Evolutionary conservation across 2,888 invertebrate species (phyloP), one percentile per base, ranked within the genome.

Genomic region (Petrolisthes cinctipes): DNA sequence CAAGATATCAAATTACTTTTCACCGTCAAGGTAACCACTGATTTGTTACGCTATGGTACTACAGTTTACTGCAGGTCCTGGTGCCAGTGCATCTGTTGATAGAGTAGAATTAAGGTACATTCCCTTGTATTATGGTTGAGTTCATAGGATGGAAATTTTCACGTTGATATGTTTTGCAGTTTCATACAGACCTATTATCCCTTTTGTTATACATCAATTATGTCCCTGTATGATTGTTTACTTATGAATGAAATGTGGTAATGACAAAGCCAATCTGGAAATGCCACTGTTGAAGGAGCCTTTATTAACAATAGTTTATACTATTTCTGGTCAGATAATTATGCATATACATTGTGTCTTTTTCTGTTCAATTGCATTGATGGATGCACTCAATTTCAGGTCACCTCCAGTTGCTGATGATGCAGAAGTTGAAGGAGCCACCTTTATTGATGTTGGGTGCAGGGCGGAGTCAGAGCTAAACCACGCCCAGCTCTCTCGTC

Each of bases 321-420:
- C 17, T 66, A 66, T 11, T 66, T 66, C 17, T 11, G 17, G 17
- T 11, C 17, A 66, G 17, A 66, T 11, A 66, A 66, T 66, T 14
- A 14, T 9, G 61, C 14, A 9, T 61, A 61, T 14, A 9, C 14
- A 9, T 66, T 66, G 17, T 66, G 17, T 37, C 37, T 37, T 37
- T 37, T 37, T 37, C 37, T 37, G 0, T 37, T 37, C 37, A 37
- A 37, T 37, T 37, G 37, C 2, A 37, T 37, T 37, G 37, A 37
- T 37, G 37, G 37, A 37, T 37, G 37, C 37, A 37, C 37, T 37
- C 37, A 37, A 37, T 37, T 37, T 17, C 79, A 88, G 84, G 75
- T 88, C 87, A 66, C 87, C 87, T 37, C 87, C 87, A 88, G 84
- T 61, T 68, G 87, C 83, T 51, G 83, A 88, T 81, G 87, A 88